Conservation (phyloP, 1,140 invertebrate genomes). For the Grapholita molesta region DNA sequence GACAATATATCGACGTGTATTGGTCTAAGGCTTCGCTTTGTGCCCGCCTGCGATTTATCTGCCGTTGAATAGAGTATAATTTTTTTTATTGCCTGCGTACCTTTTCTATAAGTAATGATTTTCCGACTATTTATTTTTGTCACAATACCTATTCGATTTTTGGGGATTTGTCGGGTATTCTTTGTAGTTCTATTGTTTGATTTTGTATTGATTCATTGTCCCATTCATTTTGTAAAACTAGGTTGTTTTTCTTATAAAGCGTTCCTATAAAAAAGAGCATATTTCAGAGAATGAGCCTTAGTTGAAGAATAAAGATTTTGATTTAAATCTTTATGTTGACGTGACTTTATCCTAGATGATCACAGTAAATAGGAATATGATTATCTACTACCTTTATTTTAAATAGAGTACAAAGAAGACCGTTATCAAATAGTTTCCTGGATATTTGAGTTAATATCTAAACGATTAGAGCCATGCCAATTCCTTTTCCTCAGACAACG, state of each 20-base stretch:
- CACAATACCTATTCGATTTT: constrained; percentile 13
- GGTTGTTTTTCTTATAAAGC: not conserved
- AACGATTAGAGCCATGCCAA: constrained; percentile 6
- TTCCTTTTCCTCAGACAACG: not conserved
- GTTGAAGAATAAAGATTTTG: too few species aligned
- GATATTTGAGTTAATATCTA: not conserved
- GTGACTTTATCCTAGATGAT: too few species aligned
- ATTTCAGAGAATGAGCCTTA: too few species aligned
- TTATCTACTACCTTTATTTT: not conserved
- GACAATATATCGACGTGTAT: constrained; percentile 46
- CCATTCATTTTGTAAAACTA: not conserved
- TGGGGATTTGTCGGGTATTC: not conserved
- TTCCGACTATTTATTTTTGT: constrained; percentile 13
- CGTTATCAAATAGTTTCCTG: not conserved
- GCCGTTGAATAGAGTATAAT: constrained; percentile 30
- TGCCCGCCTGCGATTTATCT: constrained; percentile 35
- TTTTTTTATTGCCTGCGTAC: constrained; percentile 22
- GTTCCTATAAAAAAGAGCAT: not conserved
- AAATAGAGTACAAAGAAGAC: not conserved
- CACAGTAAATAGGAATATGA: not conserved
- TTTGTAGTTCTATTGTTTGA: not conserved
- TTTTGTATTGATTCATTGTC: constrained; percentile 8
- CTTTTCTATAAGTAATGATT: constrained; percentile 18
- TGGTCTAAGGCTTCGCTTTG: constrained; percentile 30
- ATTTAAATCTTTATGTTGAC: too few species aligned